A percentile compares a stretch with the other conserved stretches of the same genome.
Conservation (phyloP, 2,113 vertebrate species). For the Callithrix jacchus region DNA sequence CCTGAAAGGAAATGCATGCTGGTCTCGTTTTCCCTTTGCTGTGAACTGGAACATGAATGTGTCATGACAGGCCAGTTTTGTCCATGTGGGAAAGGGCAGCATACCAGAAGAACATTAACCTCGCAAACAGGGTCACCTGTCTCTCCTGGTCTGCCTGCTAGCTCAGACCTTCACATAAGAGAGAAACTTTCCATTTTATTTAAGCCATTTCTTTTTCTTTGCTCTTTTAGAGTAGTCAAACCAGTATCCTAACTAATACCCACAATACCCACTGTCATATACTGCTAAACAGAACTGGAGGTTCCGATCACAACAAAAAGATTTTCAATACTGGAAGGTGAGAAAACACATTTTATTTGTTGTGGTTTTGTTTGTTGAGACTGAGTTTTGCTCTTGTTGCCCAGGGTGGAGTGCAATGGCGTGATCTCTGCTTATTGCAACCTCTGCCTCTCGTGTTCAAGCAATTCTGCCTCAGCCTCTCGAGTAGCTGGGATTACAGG, state of each 20-base stretch:
- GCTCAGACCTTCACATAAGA: neutral
- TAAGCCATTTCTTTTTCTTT: neutral
- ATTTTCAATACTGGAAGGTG: neutral
- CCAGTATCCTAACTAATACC: neutral
- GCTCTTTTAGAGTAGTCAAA: neutral
- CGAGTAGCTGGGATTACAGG: too few species aligned
- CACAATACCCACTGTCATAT: neutral
- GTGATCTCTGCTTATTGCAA: too few species aligned
- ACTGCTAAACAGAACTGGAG: neutral
- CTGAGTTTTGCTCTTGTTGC: too few species aligned
- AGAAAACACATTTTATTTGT: neutral
- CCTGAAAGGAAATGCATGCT: neutral
- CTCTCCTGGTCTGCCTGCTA: neutral
- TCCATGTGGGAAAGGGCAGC: neutral
- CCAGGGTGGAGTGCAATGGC: too few species aligned
- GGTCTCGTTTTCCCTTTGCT: neutral
- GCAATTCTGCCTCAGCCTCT: too few species aligned
- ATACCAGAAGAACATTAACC: neutral
- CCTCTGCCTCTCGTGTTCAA: too few species aligned
- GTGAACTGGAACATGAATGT: neutral
- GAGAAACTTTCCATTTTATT: neutral
- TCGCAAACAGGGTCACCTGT: neutral
- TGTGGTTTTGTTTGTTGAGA: too few species aligned
- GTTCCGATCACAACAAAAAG: neutral
- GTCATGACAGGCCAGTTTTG: neutral